Conservation (phyloP, 2,888 invertebrate genomes). For the Ectemnius lituratus region DNA sequence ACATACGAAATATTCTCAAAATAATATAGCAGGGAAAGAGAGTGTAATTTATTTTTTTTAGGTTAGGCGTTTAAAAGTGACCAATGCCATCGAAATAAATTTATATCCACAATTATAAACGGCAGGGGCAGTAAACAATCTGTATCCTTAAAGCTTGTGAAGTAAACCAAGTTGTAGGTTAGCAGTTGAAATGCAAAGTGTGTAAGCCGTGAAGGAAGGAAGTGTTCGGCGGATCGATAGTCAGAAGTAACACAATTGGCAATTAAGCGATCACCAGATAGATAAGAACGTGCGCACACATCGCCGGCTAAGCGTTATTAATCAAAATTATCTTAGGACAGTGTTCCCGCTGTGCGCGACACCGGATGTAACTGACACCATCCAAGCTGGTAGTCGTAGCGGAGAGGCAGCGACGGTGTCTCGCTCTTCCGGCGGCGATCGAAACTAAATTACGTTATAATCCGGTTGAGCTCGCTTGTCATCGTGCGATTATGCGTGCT, state of each 20-base stretch:
- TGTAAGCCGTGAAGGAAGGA: too few relatives aligned
- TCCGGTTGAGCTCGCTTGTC: conserved; percentile 34
- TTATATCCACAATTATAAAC: too few relatives aligned
- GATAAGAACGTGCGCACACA: conserved; percentile 19
- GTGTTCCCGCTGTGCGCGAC: conserved; percentile 26
- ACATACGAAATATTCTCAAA: too few relatives aligned
- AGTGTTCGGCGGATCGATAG: not conserved
- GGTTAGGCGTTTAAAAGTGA: too few relatives aligned
- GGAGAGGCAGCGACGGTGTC: conserved; percentile 5
- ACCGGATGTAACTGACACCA: conserved; percentile 48
- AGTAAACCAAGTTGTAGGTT: not conserved
- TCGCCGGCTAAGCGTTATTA: conserved; percentile 20
- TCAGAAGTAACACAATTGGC: not conserved
- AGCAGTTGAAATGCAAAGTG: too few relatives aligned
- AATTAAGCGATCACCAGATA: conserved; percentile 8
- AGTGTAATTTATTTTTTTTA: too few relatives aligned
- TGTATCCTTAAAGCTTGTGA: too few relatives aligned
- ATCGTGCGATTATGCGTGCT: conserved; percentile 42
- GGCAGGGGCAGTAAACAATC: too few relatives aligned
- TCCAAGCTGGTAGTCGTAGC: too few relatives aligned
- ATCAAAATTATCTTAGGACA: conserved; percentile 33
- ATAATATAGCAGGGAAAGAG: too few relatives aligned
- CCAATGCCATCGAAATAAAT: too few relatives aligned
- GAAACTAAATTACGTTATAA: conserved; percentile 48
- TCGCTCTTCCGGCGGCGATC: conserved; percentile 34